Percentiles rank a stretch among this genome's conserved stretches.
Conservation (phyloP, 2,888 invertebrate species). For the Pachycephus smyrnensis region DNA sequence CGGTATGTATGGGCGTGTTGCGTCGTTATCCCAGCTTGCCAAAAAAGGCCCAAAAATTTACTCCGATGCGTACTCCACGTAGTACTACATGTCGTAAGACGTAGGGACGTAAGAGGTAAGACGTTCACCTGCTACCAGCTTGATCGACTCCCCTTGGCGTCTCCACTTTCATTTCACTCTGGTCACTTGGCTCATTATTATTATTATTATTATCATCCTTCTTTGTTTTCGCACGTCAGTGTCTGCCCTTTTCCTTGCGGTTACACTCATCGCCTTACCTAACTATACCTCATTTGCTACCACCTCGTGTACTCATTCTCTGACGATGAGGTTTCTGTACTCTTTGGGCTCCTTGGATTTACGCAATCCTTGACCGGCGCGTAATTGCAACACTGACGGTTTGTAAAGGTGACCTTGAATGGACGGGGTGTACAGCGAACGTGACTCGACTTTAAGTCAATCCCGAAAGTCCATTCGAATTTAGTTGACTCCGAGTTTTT, state of each 20-base stretch:
- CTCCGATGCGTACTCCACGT: not conserved
- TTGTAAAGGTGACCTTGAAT: slow-evolving; percentile 53
- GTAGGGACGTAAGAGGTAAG: not conserved
- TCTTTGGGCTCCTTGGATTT: not conserved
- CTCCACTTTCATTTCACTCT: not conserved
- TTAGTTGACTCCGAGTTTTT: not conserved
- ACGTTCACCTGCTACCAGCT: not conserved
- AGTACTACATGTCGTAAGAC: not conserved
- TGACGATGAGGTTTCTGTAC: not conserved
- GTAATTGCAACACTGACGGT: slow-evolving; percentile 40
- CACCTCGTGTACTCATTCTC: not conserved
- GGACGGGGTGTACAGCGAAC: slow-evolving; percentile 18
- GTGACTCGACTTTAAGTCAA: slow-evolving; percentile 18
- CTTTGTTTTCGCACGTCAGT: not conserved
- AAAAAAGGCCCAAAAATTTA: not conserved
- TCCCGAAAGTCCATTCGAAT: not conserved
- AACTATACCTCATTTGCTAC: not conserved
- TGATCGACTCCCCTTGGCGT: not conserved
- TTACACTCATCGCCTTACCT: not conserved
- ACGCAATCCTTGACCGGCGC: not conserved
- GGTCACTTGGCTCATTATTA: not conserved
- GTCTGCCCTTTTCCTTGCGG: not conserved
- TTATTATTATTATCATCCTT: not conserved
- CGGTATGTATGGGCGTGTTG: not conserved
- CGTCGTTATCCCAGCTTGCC: not conserved